Conservation (phyloP, 1,140 invertebrate genomes). For the Dolichoris vasculosae region DNA sequence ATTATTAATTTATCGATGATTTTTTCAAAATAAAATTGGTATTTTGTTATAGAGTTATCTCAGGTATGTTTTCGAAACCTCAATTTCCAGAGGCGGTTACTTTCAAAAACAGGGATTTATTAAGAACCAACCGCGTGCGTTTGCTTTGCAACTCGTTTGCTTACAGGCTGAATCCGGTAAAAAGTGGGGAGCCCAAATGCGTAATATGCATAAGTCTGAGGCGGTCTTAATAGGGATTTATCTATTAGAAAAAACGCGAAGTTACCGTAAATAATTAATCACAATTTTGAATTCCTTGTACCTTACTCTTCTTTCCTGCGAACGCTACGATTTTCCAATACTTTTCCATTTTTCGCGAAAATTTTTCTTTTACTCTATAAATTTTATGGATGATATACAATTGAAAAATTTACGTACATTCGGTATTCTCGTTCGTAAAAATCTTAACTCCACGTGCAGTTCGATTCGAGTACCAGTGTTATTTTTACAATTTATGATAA, state of each 20-base stretch:
- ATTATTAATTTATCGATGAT: neutral
- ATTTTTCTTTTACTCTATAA: too few species aligned
- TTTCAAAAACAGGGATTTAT: constrained; percentile 9
- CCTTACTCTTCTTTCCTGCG: too few species aligned
- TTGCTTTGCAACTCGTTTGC: neutral
- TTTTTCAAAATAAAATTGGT: neutral
- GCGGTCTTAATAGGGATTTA: neutral
- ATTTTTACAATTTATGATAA: too few species aligned
- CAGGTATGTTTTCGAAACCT: neutral
- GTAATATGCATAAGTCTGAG: neutral
- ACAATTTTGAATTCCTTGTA: neutral
- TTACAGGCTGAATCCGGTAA: neutral
- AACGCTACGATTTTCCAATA: too few species aligned
- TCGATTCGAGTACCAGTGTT: too few species aligned
- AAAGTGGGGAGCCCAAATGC: neutral
- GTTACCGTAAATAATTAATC: neutral
- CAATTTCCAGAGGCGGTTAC: neutral
- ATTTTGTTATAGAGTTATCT: neutral
- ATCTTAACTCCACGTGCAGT: too few species aligned
- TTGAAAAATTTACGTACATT: too few species aligned
- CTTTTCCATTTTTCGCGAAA: too few species aligned
- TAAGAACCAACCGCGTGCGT: neutral
- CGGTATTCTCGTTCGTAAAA: too few species aligned
- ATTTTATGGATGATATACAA: too few species aligned
- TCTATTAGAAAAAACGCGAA: neutral